phyloP scores from a whole-genome alignment of 2,113 vertebrate genomes.

The Hipposideros armiger region DNA sequence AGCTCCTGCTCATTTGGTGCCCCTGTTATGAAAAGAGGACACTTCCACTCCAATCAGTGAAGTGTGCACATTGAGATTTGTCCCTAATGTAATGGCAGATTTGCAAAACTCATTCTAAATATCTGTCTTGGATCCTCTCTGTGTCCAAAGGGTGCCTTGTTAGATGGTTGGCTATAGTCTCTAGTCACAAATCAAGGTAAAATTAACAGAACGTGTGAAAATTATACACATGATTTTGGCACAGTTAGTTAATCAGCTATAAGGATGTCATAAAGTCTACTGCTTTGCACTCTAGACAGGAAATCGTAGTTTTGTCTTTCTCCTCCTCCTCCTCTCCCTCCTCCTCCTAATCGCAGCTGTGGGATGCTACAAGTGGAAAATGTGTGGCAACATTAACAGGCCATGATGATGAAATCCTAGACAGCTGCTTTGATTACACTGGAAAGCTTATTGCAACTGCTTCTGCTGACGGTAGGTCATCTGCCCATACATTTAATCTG shows the following conservation, averaged over 20 bases:
- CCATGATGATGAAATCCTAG: slow-evolving; percentile 94
- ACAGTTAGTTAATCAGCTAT: not conserved
- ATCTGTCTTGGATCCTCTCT: not conserved
- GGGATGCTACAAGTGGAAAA: slow-evolving; percentile 91
- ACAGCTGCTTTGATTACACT: slow-evolving; percentile 95
- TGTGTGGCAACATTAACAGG: slow-evolving; percentile 91
- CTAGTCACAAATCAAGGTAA: not conserved
- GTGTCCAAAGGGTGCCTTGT: not conserved
- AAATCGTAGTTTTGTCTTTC: not conserved
- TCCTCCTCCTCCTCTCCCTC: not conserved
- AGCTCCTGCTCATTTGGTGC: not conserved
- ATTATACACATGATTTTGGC: not conserved
- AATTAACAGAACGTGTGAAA: not conserved
- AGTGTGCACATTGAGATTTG: not conserved
- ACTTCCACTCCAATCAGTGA: not conserved
- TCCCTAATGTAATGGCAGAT: not conserved
- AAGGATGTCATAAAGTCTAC: not conserved
- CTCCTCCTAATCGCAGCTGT: slow-evolving; percentile 89
- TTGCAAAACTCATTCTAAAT: not conserved
- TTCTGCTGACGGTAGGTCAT: slow-evolving; percentile 93
- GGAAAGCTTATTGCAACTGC: slow-evolving; percentile 94
- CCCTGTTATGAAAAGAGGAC: not conserved
- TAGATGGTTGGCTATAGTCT: not conserved
- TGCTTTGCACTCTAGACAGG: not conserved
- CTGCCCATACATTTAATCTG: not conserved